These are phyloP conservation scores for Drosophila pandora DNA, from an alignment of 1,140 invertebrate genomes.

Conservation along the genomic window DNA sequence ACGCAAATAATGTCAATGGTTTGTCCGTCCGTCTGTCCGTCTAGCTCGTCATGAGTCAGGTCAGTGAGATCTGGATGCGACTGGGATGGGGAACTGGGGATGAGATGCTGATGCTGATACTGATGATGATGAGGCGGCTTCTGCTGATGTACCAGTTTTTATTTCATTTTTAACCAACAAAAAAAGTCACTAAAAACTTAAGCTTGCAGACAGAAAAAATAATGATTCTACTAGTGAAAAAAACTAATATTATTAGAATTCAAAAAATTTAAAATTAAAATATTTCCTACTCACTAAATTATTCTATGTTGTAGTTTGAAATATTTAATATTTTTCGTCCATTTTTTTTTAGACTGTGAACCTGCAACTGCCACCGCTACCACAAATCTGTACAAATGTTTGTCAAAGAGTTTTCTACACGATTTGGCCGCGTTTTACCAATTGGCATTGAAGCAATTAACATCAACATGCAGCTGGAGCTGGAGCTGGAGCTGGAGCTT, in stretches of 20 bases:
- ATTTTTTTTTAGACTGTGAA: background rate
- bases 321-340: too few relatives aligned
- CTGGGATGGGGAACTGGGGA: slow-evolving; percentile 19
- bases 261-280: too few relatives aligned
- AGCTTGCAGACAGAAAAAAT: background rate
- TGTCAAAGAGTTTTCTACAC: slow-evolving; percentile 79
- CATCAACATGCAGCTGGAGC: slow-evolving; percentile 77
- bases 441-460: slow-evolving; percentile 82
- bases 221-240: background rate
- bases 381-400: slow-evolving; percentile 64
- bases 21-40: slow-evolving; percentile 9
- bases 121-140: slow-evolving; percentile 41
- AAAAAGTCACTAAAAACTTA: slow-evolving; percentile 9
- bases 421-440: slow-evolving; percentile 79
- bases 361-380: slow-evolving; percentile 15
- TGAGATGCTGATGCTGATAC: slow-evolving; percentile 18
- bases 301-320: too few relatives aligned
- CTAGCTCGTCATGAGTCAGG: slow-evolving; percentile 56
- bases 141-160: slow-evolving; percentile 60
- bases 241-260: background rate
- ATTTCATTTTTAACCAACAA: slow-evolving; percentile 16
- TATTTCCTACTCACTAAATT: too few relatives aligned
- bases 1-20: slow-evolving; percentile 80
- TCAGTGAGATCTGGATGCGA: slow-evolving; percentile 19
- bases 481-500: slow-evolving; percentile 44